A percentile compares a stretch with the other conserved stretches of the same genome.
These are phyloP conservation scores for Xerus inauris DNA, from an alignment of 2,113 vertebrate genomes.

Conservation along the genomic window DNA sequence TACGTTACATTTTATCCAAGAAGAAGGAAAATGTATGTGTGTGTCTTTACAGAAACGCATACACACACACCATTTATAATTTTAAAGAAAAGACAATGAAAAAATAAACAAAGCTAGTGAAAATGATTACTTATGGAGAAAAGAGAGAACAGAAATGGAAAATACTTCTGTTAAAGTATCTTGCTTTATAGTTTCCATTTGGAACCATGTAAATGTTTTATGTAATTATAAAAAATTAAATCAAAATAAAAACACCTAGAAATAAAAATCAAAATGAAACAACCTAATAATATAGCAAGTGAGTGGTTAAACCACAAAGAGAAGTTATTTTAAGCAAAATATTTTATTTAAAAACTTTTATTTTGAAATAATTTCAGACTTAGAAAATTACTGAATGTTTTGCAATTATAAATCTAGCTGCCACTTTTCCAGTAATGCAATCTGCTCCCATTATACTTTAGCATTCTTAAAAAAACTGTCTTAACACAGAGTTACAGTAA, in stretches of 20 bases:
- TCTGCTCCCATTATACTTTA: neutral
- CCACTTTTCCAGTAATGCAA: neutral
- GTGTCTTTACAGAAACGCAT: neutral
- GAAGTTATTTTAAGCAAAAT: neutral
- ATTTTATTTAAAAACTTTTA: slow-evolving; percentile 8
- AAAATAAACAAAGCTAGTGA: slow-evolving; percentile 37
- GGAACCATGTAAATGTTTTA: slow-evolving; percentile 30
- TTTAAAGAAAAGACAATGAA: slow-evolving; percentile 37
- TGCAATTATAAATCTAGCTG: slow-evolving; percentile 14
- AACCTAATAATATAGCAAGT: neutral
- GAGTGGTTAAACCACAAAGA: neutral
- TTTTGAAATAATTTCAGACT: slow-evolving; percentile 44
- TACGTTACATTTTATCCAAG: slow-evolving; percentile 11
- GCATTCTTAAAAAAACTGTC: slow-evolving; percentile 31
- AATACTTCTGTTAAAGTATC: neutral
- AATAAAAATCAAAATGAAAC: slow-evolving; percentile 43
- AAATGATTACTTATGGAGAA: slow-evolving; percentile 24
- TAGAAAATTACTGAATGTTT: slow-evolving; percentile 10
- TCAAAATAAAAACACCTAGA: neutral
- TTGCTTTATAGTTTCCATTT: slow-evolving; percentile 6
- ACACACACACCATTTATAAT: neutral
- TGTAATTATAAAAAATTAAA: slow-evolving; percentile 46
- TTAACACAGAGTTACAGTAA: slow-evolving; percentile 33
- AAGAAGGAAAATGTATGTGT: neutral
- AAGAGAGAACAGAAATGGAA: neutral